Percentiles rank a stretch among this genome's conserved stretches.
Evolutionary conservation across 2,888 invertebrate genomes (phyloP).

Genomic region (Zootermopsis nevadensis): DNA sequence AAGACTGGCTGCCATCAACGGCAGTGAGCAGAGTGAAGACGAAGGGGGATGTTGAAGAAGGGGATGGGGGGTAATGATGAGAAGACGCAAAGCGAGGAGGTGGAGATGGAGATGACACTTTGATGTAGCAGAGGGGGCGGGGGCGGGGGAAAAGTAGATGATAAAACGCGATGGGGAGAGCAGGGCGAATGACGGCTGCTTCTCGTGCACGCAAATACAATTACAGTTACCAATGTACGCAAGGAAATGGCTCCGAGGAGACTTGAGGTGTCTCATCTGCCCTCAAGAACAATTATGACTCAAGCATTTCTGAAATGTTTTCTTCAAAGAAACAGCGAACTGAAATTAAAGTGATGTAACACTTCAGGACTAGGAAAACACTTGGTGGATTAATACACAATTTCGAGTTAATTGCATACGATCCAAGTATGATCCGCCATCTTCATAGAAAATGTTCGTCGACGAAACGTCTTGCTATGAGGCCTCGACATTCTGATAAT

Average conservation of each 20-base stretch:
- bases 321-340: too few relatives aligned
- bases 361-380: too few relatives aligned
- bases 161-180: not conserved
- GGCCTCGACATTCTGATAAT: too few relatives aligned
- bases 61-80: constrained; percentile 19
- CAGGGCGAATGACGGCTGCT: not conserved
- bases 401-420: too few relatives aligned
- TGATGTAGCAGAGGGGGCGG: constrained; percentile 13
- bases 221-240: not conserved
- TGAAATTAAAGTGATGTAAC: too few relatives aligned
- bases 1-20: not conserved
- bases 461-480: too few relatives aligned
- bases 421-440: too few relatives aligned
- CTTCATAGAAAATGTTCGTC: too few relatives aligned
- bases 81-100: not conserved
- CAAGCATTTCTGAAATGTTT: not conserved
- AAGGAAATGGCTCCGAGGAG: constrained; percentile 10
- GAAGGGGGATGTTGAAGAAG: not conserved
- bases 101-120: constrained; percentile 33
- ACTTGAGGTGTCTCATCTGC: constrained; percentile 11
- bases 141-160: not conserved
- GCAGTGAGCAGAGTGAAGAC: not conserved
- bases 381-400: too few relatives aligned
- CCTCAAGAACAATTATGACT: not conserved
- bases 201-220: not conserved